Conservation (phyloP, 2,113 vertebrate species). For the Sinocyclocheilus anophthalmus region DNA sequence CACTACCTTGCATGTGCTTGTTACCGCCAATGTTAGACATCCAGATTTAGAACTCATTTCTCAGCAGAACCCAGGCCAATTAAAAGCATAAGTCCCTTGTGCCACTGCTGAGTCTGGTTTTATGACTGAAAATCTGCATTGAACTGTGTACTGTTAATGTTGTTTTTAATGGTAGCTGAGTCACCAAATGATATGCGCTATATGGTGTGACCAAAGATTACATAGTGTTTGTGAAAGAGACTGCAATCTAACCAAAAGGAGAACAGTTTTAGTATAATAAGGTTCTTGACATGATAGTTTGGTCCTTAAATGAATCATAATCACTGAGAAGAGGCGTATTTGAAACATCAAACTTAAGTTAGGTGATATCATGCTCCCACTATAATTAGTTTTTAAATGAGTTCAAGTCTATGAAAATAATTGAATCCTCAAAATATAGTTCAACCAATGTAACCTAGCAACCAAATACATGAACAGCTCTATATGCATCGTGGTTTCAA, state of each 20-base stretch:
- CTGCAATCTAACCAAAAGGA: background rate
- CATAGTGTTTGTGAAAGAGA: background rate
- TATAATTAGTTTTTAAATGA: background rate
- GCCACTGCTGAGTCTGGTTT: background rate
- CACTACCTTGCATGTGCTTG: conserved; percentile 34
- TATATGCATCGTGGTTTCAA: background rate
- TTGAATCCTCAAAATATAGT: background rate
- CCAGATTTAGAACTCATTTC: too few species aligned
- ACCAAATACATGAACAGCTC: background rate
- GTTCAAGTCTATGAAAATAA: background rate
- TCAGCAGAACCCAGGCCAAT: conserved; percentile 31
- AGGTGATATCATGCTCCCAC: background rate
- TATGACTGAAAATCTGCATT: background rate
- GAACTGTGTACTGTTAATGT: background rate
- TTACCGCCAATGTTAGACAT: background rate
- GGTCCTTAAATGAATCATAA: background rate
- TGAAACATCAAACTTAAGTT: background rate
- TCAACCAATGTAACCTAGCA: background rate
- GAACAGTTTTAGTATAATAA: background rate
- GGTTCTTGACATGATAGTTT: background rate
- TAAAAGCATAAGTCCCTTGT: conserved; percentile 23
- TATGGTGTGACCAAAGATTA: background rate
- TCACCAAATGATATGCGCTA: background rate
- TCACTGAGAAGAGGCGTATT: background rate
- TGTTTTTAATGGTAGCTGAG: background rate